Evolutionary conservation across 2,888 invertebrate genomes (phyloP), one percentile per base, ranked within the genome.

Genomic region (Steinernema scapterisci): DNA sequence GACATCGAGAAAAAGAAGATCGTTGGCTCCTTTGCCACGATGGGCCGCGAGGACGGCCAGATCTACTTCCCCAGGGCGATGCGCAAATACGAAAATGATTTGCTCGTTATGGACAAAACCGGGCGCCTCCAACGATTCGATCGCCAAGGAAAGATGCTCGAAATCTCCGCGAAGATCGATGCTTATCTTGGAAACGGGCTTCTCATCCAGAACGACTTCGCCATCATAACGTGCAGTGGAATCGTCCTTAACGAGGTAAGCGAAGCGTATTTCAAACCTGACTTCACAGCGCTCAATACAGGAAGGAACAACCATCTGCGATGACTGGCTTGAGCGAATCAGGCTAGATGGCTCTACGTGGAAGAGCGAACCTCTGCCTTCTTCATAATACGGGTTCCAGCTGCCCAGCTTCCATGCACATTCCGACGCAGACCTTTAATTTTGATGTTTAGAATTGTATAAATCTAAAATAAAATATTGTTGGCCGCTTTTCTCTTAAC

Each of bases 301-400:
- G 81, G 75, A 83, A 6, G 70, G 75, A 0, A 75, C 78, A 25
- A 77, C 84, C 19, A 76, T 86, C n/a, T 84, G 85, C 56, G 86
- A 86, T 71, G 86, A 86, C 75, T 86, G 86, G 86, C 75, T 86
- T 2, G 86, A 86, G 70, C 72, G 70, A 16, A 81, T 86, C 5
- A 80, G 79, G 21, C 74, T 86, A 44, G 82, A 86, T 73, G 86
- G 86, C 16, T 80, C 81, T 6, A 77, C 81, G 25, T 86, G 86
- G 86, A 81, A 78, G 71, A 46, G 54, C 21, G 45, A 73, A 70
- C 43, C 31, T 13, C 52, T 27, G 21, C 43, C 54, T 71, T 44
- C 63, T 6, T 63, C 27, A 5, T 63, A 16, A 54, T 54, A 54
- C 54, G 27, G 16, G 27, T 63, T 27, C 63, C 63, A 31, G 3